Conservation (phyloP, 2,888 invertebrate species). For the Lasioglossum pauxillum region DNA sequence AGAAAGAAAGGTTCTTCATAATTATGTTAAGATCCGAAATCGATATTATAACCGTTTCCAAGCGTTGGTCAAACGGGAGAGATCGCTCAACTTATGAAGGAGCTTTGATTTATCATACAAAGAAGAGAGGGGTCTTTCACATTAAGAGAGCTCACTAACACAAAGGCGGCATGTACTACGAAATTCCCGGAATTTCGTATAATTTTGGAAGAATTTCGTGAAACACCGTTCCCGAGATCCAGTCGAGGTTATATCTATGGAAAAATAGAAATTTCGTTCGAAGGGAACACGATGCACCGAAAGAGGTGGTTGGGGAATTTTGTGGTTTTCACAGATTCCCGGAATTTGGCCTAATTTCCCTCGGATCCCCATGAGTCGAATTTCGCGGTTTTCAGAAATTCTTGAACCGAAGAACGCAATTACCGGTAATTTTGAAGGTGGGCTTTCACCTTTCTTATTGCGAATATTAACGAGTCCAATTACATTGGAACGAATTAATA, state of each 20-base stretch:
- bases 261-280: conserved; percentile 15
- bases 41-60: background rate
- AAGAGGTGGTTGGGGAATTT: background rate
- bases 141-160: background rate
- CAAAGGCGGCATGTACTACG: background rate
- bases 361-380: background rate
- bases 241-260: background rate
- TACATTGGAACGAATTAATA: too few species aligned
- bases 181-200: conserved; percentile 3
- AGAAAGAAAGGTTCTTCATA: background rate
- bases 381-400: conserved; percentile 10
- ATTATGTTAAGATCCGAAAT: background rate
- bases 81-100: background rate
- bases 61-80: background rate
- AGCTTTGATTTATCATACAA: background rate
- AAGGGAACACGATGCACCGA: background rate
- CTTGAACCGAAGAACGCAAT: conserved; percentile 4
- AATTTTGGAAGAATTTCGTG: conserved; percentile 8
- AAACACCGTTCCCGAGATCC: background rate
- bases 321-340: conserved; percentile 9
- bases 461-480: background rate
- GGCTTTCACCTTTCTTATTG: background rate
- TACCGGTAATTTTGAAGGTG: background rate
- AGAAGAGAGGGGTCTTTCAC: background rate
- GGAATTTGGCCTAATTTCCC: background rate